phyloP scores from a whole-genome alignment of 2,797 vertebrate genomes.

The Balearica regulorum region DNA sequence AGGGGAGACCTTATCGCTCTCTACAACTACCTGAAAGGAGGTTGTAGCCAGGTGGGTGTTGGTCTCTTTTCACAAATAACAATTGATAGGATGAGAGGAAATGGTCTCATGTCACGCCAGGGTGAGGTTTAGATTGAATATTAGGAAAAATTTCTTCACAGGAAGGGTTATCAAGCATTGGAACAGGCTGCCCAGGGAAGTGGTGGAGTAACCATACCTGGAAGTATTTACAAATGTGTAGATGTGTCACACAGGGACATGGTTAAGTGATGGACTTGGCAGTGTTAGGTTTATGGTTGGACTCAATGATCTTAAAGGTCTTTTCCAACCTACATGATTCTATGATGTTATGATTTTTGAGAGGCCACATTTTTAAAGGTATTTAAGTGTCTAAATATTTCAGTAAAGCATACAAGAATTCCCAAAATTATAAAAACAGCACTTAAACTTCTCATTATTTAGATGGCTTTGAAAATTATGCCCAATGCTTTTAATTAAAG shows the following conservation, averaged over 20 bases:
- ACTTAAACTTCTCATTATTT: background rate
- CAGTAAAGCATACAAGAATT: background rate
- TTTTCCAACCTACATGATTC: too few species aligned
- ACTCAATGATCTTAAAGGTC: too few species aligned
- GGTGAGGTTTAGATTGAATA: background rate
- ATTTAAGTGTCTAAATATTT: background rate
- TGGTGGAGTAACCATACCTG: background rate
- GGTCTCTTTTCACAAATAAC: too few species aligned
- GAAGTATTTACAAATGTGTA: background rate
- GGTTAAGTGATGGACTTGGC: background rate
- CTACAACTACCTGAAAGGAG: too few species aligned
- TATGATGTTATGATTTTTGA: background rate
- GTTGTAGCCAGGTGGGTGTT: too few species aligned
- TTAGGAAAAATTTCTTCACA: background rate
- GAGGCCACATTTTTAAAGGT: background rate
- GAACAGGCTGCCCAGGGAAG: background rate
- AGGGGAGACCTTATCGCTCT: too few species aligned
- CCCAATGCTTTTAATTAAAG: background rate
- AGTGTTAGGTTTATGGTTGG: background rate
- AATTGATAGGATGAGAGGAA: background rate
- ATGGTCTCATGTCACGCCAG: background rate
- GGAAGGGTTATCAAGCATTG: background rate
- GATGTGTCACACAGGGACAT: background rate
- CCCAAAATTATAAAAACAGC: background rate
- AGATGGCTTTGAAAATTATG: background rate